These are phyloP conservation scores for Nothobranchius furzeri DNA, from an alignment of 2,113 vertebrate species.

Conservation along the genomic window DNA sequence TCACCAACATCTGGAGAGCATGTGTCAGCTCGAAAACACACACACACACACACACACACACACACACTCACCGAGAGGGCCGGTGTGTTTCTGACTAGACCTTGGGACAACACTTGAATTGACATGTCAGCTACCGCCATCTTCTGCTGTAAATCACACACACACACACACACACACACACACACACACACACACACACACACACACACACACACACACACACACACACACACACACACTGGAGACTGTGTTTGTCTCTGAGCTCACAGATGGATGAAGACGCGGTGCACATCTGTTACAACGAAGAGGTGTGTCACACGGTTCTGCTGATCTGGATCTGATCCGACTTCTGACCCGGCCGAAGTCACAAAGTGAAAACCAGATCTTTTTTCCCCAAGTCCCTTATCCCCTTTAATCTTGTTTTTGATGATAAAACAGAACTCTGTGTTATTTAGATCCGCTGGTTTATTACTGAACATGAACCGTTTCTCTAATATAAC, in stretches of 20 bases:
- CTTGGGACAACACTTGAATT: slow-evolving; percentile 64
- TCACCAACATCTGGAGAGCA: slow-evolving; percentile 66
- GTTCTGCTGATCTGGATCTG: not conserved
- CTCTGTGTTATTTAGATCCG: no score
- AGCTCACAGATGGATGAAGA: not conserved
- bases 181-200: no score
- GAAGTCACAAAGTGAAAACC: no score
- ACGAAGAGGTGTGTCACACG: no score
- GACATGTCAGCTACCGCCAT: slow-evolving; percentile 50
- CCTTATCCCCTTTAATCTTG: no score
- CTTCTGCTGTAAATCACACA: slow-evolving; percentile 57
- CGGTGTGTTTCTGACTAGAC: slow-evolving; percentile 52
- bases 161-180: slow-evolving; percentile 8
- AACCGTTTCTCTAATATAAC: no score
- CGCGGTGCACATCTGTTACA: not conserved
- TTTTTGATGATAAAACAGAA: no score
- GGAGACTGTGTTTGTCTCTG: slow-evolving; percentile 41
- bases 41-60: no score
- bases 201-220: no score
- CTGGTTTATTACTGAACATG: no score
- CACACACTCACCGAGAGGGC: slow-evolving; percentile 17
- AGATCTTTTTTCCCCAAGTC: no score
- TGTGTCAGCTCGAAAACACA: slow-evolving; percentile 51
- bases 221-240: not conserved
- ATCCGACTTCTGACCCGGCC: not conserved